Percentiles rank a stretch among this genome's conserved stretches.
phyloP scores from a whole-genome alignment of 2,113 vertebrate species.

The Delphinapterus leucas region DNA sequence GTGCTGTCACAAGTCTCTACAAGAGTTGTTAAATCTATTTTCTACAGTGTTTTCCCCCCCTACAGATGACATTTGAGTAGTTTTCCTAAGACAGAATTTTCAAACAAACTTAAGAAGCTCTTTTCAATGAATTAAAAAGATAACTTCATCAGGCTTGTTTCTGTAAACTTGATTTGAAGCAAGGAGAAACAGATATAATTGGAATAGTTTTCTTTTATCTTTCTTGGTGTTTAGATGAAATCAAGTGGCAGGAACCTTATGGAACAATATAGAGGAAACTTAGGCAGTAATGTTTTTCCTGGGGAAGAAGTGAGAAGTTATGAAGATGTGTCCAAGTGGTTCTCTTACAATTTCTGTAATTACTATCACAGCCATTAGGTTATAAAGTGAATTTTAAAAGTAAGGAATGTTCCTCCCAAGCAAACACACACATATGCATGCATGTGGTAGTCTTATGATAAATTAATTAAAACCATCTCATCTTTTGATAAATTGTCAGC shows the following conservation, averaged over 20 bases:
- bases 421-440: background rate
- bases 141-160: background rate
- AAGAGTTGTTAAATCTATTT: background rate
- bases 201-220: background rate
- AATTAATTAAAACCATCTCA: background rate
- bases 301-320: background rate
- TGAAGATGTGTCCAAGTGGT: background rate
- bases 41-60: background rate
- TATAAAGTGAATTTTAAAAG: background rate
- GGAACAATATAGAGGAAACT: background rate
- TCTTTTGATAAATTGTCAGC: background rate
- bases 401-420: background rate
- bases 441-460: background rate
- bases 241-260: background rate
- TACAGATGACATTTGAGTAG: background rate
- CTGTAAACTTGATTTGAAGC: background rate
- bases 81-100: slow-evolving; percentile 22
- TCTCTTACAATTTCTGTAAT: background rate
- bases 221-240: background rate
- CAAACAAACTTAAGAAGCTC: background rate
- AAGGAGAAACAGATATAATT: background rate
- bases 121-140: slow-evolving; percentile 4
- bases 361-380: background rate
- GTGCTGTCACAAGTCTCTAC: background rate
- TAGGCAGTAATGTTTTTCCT: background rate